Percentiles rank a stretch among this genome's conserved stretches.
phyloP scores from a whole-genome alignment of 1,140 invertebrate species.

The Papilio dardanus region DNA sequence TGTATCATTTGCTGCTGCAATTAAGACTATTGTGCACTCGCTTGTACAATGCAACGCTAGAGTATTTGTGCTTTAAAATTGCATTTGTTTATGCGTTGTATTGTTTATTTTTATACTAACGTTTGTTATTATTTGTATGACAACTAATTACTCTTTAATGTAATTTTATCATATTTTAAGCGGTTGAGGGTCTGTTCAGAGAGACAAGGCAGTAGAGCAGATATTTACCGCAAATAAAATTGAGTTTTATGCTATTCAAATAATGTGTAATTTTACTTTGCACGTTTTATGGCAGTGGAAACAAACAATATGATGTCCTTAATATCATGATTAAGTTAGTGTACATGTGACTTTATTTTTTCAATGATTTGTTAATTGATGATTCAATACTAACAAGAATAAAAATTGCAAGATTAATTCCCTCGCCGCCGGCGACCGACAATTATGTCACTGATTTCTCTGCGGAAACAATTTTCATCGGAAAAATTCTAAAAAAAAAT shows the following conservation, averaged over 20 bases:
- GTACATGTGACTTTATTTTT: background rate
- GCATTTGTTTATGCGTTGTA: background rate
- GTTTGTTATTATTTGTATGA: no score
- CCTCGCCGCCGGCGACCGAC: slow-evolving; percentile 1
- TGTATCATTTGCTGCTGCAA: background rate
- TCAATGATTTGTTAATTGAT: background rate
- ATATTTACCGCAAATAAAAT: no score
- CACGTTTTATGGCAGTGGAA: no score
- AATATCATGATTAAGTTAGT: no score
- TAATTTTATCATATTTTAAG: no score
- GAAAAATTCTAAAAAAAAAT: slow-evolving; percentile 12
- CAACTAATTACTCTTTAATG: no score
- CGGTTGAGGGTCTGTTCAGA: no score
- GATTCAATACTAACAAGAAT: slow-evolving; percentile 17
- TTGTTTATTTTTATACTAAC: no score
- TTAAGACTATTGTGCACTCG: background rate
- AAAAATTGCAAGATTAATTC: slow-evolving; percentile 24
- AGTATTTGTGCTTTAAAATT: background rate
- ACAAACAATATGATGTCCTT: no score
- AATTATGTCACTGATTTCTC: slow-evolving; percentile 32
- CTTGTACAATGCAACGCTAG: slow-evolving; percentile 1
- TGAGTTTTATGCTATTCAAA: no score
- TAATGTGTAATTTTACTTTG: no score
- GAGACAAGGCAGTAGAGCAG: no score
- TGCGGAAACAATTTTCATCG: slow-evolving; percentile 15